Conservation (phyloP, 2,797 vertebrate genomes). For the Peromyscus aztecus region DNA sequence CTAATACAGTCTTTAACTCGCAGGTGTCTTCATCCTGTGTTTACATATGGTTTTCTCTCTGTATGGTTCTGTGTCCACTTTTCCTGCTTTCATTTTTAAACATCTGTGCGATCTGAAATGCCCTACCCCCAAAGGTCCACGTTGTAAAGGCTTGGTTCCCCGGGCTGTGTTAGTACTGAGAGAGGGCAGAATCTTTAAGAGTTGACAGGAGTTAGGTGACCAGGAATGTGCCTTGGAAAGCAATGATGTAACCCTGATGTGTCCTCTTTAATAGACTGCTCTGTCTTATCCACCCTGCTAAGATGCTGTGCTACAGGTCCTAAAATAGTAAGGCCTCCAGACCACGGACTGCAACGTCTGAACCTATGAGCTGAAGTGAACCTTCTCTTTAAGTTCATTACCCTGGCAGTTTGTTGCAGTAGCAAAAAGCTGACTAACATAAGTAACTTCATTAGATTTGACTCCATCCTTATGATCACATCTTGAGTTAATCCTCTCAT, state of each 20-base stretch:
- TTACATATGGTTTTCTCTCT: neutral
- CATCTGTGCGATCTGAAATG: neutral
- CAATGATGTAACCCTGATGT: accelerated
- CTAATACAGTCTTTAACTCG: neutral
- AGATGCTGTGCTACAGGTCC: neutral
- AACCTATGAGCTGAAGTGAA: neutral
- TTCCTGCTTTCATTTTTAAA: neutral
- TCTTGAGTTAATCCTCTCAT: neutral
- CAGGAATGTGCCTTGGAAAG: neutral
- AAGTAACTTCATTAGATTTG: neutral
- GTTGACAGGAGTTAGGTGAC: no score
- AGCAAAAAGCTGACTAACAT: neutral
- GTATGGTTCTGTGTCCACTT: neutral
- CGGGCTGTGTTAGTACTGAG: neutral
- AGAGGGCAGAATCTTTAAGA: neutral
- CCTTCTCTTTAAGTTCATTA: neutral
- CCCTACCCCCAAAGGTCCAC: neutral
- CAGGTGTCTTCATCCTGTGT: neutral
- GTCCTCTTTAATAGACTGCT: neutral
- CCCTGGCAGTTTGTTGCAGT: neutral
- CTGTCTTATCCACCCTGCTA: no score
- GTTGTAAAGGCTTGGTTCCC: neutral
- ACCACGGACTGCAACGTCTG: neutral
- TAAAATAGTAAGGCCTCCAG: neutral
- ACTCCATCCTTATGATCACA: neutral